Conservation (phyloP, 35 echinoderm and acorn worm species). For the Eucidaris tribuloides region DNA sequence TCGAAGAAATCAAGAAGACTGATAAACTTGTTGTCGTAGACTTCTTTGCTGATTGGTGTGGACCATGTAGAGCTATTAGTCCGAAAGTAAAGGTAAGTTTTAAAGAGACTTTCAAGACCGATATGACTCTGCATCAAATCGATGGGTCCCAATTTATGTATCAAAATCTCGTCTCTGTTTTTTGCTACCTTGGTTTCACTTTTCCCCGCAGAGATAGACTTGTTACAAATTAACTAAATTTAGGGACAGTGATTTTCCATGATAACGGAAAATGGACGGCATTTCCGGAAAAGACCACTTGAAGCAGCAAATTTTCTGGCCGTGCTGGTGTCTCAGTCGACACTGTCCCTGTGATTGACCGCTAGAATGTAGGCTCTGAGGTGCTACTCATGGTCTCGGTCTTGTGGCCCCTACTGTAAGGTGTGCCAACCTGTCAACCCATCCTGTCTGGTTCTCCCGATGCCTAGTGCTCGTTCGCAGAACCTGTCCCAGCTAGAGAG, state of each 20-base stretch:
- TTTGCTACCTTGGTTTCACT: no score
- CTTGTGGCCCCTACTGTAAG: slow-evolving; percentile 70
- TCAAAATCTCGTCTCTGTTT: no score
- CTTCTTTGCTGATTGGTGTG: slow-evolving; percentile 14
- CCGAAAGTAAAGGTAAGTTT: slow-evolving; percentile 11
- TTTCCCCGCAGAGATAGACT: no score
- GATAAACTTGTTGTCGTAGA: background rate
- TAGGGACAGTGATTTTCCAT: no score
- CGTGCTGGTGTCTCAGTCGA: slow-evolving; percentile 80
- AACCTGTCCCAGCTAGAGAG: slow-evolving; percentile 43
- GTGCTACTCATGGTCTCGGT: slow-evolving; percentile 87
- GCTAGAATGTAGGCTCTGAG: slow-evolving; percentile 76
- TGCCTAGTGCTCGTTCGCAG: slow-evolving; percentile 89
- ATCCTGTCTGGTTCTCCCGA: slow-evolving; percentile 68
- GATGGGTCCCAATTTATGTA: no score
- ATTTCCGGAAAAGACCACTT: no score
- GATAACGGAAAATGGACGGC: no score
- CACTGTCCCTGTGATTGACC: slow-evolving; percentile 86
- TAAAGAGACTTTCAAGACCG: background rate
- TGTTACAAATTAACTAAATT: no score
- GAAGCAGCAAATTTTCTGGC: no score
- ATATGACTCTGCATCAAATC: no score
- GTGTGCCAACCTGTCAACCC: slow-evolving; percentile 48
- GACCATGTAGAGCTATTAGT: background rate
- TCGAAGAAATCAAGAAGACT: background rate